These are phyloP conservation scores for Cantharis rufa DNA, from an alignment of 2,888 invertebrate genomes.

Conservation along the genomic window DNA sequence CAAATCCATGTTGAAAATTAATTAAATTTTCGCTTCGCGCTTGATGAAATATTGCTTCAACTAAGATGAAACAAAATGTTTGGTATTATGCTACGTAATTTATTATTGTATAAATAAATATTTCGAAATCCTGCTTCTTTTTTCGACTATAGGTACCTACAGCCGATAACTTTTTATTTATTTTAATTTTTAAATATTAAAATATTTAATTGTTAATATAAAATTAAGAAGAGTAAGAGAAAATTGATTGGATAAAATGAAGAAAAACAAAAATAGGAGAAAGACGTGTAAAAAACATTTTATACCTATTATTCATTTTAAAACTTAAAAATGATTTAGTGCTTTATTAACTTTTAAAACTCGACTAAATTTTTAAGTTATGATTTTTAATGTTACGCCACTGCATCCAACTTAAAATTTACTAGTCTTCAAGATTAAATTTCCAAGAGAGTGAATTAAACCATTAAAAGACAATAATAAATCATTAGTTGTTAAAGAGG, in stretches of 20 bases:
- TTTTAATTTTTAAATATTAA: too few relatives aligned
- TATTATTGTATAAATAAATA: neutral
- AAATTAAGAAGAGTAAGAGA: neutral
- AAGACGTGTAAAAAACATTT: neutral
- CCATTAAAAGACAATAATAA: slow-evolving; percentile 31
- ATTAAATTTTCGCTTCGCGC: neutral
- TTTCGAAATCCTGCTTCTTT: neutral
- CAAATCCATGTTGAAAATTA: neutral
- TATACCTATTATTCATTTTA: neutral
- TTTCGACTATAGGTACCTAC: neutral
- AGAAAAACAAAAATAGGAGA: neutral
- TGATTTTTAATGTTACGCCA: neutral
- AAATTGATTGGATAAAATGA: neutral
- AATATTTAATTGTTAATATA: neutral
- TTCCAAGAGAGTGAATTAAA: slow-evolving; percentile 22
- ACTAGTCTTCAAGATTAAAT: slow-evolving; percentile 16
- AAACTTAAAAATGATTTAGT: neutral
- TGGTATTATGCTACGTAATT: neutral
- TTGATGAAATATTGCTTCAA: neutral
- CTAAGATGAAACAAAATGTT: neutral
- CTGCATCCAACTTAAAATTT: neutral
- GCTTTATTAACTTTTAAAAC: neutral
- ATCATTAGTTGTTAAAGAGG: slow-evolving; percentile 27
- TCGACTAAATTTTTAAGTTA: neutral
- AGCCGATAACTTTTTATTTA: too few relatives aligned